phyloP scores from a whole-genome alignment of 2,113 vertebrate species.

The Corythaixoides concolor region DNA sequence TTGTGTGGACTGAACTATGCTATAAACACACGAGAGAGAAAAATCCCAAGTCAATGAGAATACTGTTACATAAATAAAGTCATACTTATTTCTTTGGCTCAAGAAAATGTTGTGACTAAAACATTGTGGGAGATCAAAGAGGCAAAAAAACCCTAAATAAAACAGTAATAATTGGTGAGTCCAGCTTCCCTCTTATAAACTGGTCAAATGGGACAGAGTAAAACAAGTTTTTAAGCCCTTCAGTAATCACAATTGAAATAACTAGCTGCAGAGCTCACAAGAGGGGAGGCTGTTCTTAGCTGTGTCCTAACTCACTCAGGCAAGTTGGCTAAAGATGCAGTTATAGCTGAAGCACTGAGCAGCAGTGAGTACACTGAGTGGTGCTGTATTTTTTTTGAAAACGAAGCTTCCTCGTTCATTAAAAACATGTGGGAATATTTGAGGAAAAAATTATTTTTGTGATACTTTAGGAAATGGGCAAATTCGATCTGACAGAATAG shows the following conservation, averaged over 20 bases:
- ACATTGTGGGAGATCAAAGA: neutral
- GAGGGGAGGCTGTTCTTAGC: slow-evolving; percentile 6
- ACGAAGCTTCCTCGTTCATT: neutral
- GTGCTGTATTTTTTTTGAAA: neutral
- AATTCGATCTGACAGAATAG: neutral
- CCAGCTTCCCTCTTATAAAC: neutral
- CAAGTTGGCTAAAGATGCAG: neutral
- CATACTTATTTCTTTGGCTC: neutral
- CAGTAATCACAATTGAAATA: neutral
- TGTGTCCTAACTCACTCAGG: neutral
- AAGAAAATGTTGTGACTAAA: slow-evolving; percentile 14
- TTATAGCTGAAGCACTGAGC: neutral
- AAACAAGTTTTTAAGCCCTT: neutral
- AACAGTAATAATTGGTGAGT: neutral
- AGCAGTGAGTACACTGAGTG: neutral
- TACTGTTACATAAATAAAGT: slow-evolving; percentile 16
- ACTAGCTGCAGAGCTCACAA: neutral
- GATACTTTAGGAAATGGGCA: neutral
- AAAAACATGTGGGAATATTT: neutral
- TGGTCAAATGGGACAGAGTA: neutral
- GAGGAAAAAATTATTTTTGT: neutral
- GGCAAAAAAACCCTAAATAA: neutral
- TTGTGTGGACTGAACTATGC: neutral
- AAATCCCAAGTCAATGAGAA: neutral
- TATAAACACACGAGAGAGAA: neutral